Percentiles rank a stretch among this genome's conserved stretches.
Conservation (phyloP, 2,113 vertebrate genomes). For the cat (Felis catus) region DNA sequence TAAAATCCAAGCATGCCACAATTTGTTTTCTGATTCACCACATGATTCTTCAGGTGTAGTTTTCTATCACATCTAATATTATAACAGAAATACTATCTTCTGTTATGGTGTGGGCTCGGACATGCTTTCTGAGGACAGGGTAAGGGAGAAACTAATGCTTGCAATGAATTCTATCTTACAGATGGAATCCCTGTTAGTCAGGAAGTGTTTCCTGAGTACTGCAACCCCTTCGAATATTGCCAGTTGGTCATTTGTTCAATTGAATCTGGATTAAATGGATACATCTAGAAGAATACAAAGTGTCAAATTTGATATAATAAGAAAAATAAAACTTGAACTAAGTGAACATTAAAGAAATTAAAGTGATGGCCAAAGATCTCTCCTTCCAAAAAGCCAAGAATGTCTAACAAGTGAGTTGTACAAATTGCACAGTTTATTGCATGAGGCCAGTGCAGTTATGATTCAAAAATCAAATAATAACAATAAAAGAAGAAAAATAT, state of each 20-base stretch:
- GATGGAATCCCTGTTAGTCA: conserved; percentile 17
- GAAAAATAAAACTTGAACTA: conserved; percentile 48
- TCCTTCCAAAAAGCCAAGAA: conserved; percentile 33
- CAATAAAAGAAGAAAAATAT: neutral
- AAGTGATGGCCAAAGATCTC: neutral
- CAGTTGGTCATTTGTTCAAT: conserved; percentile 41
- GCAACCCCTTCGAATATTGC: neutral
- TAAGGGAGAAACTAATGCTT: neutral
- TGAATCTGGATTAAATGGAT: conserved; percentile 29
- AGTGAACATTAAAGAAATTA: conserved; percentile 43
- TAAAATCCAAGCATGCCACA: neutral
- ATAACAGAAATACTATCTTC: neutral
- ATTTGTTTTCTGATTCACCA: neutral
- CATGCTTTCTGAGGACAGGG: neutral
- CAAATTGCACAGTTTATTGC: neutral
- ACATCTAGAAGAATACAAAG: conserved; percentile 41
- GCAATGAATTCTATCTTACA: conserved; percentile 20
- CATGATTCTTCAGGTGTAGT: neutral
- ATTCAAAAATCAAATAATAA: neutral
- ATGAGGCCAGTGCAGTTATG: neutral
- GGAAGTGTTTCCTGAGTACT: neutral
- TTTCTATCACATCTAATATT: neutral
- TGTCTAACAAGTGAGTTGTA: neutral
- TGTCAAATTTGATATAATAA: conserved; percentile 46
- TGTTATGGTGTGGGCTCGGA: neutral